These are phyloP conservation scores for Spicauda simplicius DNA, from an alignment of 2,888 invertebrate species.

Conservation along the genomic window DNA sequence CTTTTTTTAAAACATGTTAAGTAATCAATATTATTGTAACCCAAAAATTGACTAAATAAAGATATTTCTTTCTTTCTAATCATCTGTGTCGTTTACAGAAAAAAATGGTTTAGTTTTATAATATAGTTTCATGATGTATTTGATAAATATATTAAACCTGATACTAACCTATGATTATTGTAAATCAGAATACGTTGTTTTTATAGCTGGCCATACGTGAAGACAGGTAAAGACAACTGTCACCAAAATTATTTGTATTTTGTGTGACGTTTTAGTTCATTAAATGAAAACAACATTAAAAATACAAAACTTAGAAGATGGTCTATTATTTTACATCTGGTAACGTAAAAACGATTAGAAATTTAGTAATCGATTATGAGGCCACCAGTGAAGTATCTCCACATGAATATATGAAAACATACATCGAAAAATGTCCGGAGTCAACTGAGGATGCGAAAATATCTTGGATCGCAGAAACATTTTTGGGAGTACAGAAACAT, in stretches of 20 bases:
- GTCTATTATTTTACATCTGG: constrained; percentile 73
- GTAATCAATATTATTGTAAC: too few species aligned
- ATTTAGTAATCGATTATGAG: constrained; percentile 64
- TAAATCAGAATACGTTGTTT: not conserved
- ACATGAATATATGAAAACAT: constrained; percentile 70
- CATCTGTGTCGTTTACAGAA: too few species aligned
- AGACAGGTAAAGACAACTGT: constrained; percentile 39
- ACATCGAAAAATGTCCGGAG: constrained; percentile 70
- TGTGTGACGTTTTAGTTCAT: constrained; percentile 38
- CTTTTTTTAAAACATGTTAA: too few species aligned
- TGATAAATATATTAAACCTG: not conserved
- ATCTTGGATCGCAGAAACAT: constrained; percentile 71
- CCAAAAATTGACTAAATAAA: too few species aligned
- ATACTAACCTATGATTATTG: not conserved
- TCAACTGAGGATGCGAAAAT: constrained; percentile 63
- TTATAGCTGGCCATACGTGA: constrained; percentile 16
- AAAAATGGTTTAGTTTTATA: too few species aligned
- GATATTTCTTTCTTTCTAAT: too few species aligned
- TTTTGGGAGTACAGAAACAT: constrained; percentile 69
- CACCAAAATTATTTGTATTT: constrained; percentile 55
- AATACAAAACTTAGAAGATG: constrained; percentile 51
- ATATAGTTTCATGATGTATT: too few species aligned
- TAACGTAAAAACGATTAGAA: constrained; percentile 69
- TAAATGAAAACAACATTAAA: constrained; percentile 22
- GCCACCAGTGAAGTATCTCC: constrained; percentile 59